A percentile compares a stretch with the other conserved stretches of the same genome.
Evolutionary conservation across 2,888 invertebrate species (phyloP).

Genomic region (Resseliella maxima): DNA sequence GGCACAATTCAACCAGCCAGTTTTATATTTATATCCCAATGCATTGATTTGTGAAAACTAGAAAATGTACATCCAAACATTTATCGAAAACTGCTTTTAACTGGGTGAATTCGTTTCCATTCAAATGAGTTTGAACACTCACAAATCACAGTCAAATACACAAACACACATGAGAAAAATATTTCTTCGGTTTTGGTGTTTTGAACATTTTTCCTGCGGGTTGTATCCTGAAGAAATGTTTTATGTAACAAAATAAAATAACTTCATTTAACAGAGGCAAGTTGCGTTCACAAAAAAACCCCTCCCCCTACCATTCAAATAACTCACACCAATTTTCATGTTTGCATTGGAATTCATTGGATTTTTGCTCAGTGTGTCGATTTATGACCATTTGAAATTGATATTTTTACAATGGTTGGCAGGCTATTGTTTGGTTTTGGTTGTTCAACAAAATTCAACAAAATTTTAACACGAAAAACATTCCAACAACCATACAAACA

Average conservation of each 20-base stretch:
- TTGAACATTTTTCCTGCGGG: slow-evolving; percentile 37
- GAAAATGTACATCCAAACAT: not conserved
- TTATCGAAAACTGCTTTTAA: not conserved
- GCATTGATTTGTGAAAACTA: not conserved
- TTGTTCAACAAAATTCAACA: slow-evolving; percentile 32
- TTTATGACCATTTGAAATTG: slow-evolving; percentile 54
- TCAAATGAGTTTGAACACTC: slow-evolving; percentile 40
- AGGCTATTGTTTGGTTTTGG: not conserved
- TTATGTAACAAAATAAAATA: not conserved
- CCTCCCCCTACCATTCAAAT: not conserved
- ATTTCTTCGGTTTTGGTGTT: not conserved
- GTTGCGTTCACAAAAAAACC: not conserved
- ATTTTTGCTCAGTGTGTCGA: slow-evolving; percentile 24
- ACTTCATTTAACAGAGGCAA: not conserved
- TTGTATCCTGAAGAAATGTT: not conserved
- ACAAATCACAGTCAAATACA: slow-evolving; percentile 10
- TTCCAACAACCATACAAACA: no score
- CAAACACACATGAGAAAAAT: slow-evolving; percentile 28
- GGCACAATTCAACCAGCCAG: not conserved
- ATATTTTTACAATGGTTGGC: slow-evolving; percentile 50
- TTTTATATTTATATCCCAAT: slow-evolving; percentile 10
- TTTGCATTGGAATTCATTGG: slow-evolving; percentile 27
- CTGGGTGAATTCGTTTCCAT: not conserved
- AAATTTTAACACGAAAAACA: no score
- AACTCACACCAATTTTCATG: not conserved